Evolutionary conservation across 1,140 invertebrate species (phyloP), one percentile per base, ranked within the genome.

Genomic region (Hormaphis cornu): DNA sequence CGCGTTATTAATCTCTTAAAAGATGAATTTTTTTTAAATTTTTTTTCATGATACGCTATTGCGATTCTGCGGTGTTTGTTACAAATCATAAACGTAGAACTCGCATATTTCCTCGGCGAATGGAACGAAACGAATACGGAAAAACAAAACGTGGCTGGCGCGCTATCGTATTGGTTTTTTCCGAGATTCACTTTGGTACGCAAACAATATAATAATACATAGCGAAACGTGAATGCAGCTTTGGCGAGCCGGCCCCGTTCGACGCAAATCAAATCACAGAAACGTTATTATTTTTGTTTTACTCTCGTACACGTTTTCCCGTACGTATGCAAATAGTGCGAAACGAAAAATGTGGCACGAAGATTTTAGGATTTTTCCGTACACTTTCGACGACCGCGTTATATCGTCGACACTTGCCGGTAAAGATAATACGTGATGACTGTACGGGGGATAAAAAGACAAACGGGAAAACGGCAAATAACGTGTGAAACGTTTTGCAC

Each of bases 191-290:
- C 54, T 37, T 58, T n/a, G n/a, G n/a, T n/a, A 58, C 40, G 24
- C 54, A 58, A 58, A 58, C 54, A 58, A 58, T 40, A n/a, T n/a
- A 35, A 44, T 20, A 50, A 58, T 40, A 58, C 40, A n/a, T n/a
- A n/a, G 33, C 35, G 24, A 35, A 58, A 58, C 24, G 14, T 24
- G n/a, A 58, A 58, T 37, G 35, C 24, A 58, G n/a, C 54, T 58
- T 58, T 40, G 12, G 54, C 14, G 7, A 58, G 10, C 33, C n/a
- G n/a, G n/a, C n/a, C 14, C 22, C n/a, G 54, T 56, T 37, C 16
- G 54, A 35, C 26, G n/a, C n/a, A 20, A 58, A 24, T 58, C 54
- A 40, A 37, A 40, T 37, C 33, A 37, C 35, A 58, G 40, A 58
- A 58, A 58, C 40, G 14, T 58, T 58, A 58, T 58, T 58, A 35